Conservation (phyloP, 2,797 vertebrate species). For the Amazona ochrocephala region DNA sequence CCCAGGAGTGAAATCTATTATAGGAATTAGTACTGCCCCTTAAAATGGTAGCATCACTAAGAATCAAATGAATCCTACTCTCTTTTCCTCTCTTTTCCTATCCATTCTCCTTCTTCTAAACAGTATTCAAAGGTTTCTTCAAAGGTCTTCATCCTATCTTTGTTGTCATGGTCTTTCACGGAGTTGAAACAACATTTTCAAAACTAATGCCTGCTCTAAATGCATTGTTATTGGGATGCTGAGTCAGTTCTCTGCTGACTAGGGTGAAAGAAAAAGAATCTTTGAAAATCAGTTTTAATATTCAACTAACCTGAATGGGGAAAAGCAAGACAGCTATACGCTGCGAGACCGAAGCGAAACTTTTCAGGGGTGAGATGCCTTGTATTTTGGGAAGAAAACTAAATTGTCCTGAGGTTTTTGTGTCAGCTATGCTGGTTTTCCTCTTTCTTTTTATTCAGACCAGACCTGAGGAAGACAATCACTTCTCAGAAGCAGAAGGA, state of each 20-base stretch:
- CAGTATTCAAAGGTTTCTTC: conserved; percentile 67
- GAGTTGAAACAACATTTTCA: conserved; percentile 67
- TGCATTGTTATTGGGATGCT: conserved; percentile 60
- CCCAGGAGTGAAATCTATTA: conserved; percentile 59
- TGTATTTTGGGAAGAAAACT: conserved; percentile 2
- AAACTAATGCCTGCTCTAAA: conserved; percentile 55
- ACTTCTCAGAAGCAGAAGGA: background rate
- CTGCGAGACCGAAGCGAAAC: background rate
- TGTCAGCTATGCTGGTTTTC: background rate
- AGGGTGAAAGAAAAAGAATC: conserved; percentile 36
- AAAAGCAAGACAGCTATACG: background rate
- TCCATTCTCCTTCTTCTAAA: conserved; percentile 53
- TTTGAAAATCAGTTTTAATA: conserved; percentile 54
- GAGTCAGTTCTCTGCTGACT: conserved; percentile 48
- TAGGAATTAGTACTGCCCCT: conserved; percentile 64
- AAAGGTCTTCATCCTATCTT: conserved; percentile 68
- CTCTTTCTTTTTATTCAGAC: conserved; percentile 39
- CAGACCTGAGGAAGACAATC: conserved; percentile 43
- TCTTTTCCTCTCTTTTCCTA: conserved; percentile 29
- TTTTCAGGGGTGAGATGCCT: background rate
- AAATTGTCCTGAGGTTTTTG: background rate
- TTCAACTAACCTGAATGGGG: conserved; percentile 52
- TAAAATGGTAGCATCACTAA: conserved; percentile 68
- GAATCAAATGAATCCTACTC: conserved; percentile 58
- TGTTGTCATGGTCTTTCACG: conserved; percentile 60